phyloP scores from a whole-genome alignment of 1,140 invertebrate species.

The Leptinotarsa undecemlineata region DNA sequence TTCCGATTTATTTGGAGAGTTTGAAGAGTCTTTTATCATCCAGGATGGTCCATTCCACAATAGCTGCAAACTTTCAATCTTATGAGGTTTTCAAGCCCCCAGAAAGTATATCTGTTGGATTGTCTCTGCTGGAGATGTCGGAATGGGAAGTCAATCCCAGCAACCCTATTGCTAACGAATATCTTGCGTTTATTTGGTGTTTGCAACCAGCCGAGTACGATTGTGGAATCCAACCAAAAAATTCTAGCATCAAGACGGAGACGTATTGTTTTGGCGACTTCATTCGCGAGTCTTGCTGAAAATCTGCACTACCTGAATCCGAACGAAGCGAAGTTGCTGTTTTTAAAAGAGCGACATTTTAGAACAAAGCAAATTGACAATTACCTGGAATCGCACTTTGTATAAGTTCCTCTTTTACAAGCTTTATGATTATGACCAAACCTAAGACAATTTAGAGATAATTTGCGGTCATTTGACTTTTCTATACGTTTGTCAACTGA shows the following conservation, averaged over 20 bases:
- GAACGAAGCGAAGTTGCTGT: not conserved
- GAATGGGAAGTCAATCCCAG: not conserved
- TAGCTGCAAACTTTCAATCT: not conserved
- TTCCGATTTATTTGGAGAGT: not conserved
- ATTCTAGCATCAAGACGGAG: not conserved
- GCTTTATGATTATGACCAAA: not conserved
- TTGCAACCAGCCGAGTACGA: not conserved
- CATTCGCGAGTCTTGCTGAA: not conserved
- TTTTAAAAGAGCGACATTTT: not conserved
- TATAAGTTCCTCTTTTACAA: not conserved
- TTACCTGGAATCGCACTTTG: not conserved
- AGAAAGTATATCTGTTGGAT: not conserved
- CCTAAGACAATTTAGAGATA: no score
- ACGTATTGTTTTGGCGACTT: not conserved
- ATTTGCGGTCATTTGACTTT: no score
- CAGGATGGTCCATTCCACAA: not conserved
- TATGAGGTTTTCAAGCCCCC: not conserved
- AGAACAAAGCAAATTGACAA: not conserved
- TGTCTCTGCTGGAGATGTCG: not conserved
- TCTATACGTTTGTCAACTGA: no score
- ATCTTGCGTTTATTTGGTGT: not conserved
- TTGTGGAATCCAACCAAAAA: not conserved
- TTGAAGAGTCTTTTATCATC: not conserved
- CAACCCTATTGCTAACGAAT: not conserved
- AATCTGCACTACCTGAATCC: not conserved